Evolutionary conservation across 2,888 invertebrate species (phyloP).

Genomic region (Lycophotia porphyrea): DNA sequence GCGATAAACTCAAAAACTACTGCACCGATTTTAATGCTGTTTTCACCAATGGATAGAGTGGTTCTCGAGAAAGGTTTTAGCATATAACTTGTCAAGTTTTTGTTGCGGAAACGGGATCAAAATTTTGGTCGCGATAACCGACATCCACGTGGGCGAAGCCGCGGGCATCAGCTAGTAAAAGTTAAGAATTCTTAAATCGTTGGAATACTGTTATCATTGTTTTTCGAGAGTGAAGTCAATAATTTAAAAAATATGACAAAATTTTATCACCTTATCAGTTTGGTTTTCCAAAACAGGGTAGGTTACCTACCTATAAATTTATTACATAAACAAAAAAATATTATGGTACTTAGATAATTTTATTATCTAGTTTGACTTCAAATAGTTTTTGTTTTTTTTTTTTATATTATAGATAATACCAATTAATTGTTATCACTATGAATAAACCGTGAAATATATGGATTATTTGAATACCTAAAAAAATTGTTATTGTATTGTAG

Average conservation of each 20-base stretch:
- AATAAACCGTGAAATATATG: background rate
- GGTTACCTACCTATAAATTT: background rate
- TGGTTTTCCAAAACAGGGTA: background rate
- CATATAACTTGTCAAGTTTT: too few species aligned
- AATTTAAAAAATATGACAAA: constrained; percentile 10
- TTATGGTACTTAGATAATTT: background rate
- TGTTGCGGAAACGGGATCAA: too few species aligned
- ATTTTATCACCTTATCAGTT: background rate
- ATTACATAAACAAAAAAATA: background rate
- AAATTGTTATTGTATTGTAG: background rate
- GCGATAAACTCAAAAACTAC: too few species aligned
- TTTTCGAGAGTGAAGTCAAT: background rate
- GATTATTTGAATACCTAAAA: background rate
- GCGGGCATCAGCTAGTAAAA: too few species aligned
- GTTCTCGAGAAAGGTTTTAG: too few species aligned
- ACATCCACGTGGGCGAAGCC: too few species aligned
- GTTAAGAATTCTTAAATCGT: background rate
- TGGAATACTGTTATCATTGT: background rate
- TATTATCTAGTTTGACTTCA: constrained; percentile 15
- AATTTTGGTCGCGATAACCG: too few species aligned
- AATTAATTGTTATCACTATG: constrained; percentile 19
- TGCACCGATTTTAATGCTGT: too few species aligned
- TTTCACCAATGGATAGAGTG: too few species aligned
- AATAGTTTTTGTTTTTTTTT: constrained; percentile 9
- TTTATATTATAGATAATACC: background rate